phyloP scores from a whole-genome alignment of 2,113 vertebrate species.

The Sceloporus tristichus region DNA sequence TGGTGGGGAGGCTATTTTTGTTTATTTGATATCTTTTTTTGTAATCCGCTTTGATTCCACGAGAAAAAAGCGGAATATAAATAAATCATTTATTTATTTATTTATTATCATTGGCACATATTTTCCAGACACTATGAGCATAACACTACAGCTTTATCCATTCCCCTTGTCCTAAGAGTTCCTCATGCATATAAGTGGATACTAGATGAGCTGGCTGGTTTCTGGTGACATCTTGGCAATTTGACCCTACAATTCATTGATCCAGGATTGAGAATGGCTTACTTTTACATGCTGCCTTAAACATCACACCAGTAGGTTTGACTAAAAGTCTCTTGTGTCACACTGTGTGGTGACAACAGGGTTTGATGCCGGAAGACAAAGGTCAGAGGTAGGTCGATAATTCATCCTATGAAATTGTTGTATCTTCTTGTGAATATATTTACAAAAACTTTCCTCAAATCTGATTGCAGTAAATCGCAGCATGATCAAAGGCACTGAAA shows the following conservation, averaged over 20 bases:
- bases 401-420: background rate
- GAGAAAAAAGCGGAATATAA: no score
- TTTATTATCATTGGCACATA: background rate
- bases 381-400: conserved; percentile 9
- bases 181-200: conserved; percentile 28
- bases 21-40: no score
- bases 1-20: no score
- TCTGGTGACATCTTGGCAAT: conserved; percentile 39
- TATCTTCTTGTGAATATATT: conserved; percentile 8
- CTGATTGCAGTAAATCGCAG: background rate
- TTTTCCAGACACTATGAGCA: conserved; percentile 9
- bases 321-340: conserved; percentile 3
- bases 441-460: background rate
- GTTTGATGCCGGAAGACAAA: background rate
- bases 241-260: conserved; percentile 19
- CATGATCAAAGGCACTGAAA: background rate
- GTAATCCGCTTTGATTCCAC: no score
- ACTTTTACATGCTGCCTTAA: conserved; percentile 42
- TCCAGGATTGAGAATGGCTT: conserved; percentile 24
- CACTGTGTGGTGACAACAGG: background rate
- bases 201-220: conserved; percentile 46
- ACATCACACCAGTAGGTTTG: conserved; percentile 10
- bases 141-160: background rate
- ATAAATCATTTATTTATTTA: no score
- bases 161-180: background rate